These are phyloP conservation scores for Macroramphosus scolopax DNA, from an alignment of 2,797 vertebrate genomes.

Conservation along the genomic window DNA sequence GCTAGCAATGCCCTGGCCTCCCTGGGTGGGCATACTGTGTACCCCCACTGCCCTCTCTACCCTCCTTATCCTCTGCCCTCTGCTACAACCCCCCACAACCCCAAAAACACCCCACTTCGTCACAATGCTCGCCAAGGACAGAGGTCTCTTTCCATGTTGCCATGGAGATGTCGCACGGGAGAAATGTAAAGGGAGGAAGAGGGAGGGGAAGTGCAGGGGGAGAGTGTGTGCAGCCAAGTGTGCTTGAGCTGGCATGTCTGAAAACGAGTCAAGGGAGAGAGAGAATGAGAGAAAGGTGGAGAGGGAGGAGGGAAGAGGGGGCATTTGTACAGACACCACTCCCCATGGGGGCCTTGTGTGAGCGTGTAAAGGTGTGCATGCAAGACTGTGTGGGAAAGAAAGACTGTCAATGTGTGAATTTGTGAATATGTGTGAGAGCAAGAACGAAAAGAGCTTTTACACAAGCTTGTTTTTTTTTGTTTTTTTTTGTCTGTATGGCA, in stretches of 20 bases:
- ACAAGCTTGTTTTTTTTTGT: slow-evolving; percentile 46
- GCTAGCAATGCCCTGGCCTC: slow-evolving; percentile 57
- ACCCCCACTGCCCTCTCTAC: slow-evolving; percentile 51
- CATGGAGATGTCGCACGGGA: slow-evolving; percentile 82
- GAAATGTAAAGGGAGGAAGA: slow-evolving; percentile 72
- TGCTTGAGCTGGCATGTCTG: slow-evolving; percentile 78
- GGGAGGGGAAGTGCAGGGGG: slow-evolving; percentile 48
- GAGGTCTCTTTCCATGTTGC: slow-evolving; percentile 83
- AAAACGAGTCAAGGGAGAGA: slow-evolving; percentile 70
- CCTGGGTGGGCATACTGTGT: slow-evolving; percentile 63
- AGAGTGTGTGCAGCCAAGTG: slow-evolving; percentile 78
- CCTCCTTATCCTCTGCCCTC: slow-evolving; percentile 47
- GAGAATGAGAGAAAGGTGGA: slow-evolving; percentile 31
- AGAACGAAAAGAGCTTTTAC: slow-evolving; percentile 38
- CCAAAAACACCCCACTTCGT: slow-evolving; percentile 70
- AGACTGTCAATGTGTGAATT: slow-evolving; percentile 66
- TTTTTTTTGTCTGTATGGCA: slow-evolving; percentile 43
- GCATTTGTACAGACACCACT: slow-evolving; percentile 69
- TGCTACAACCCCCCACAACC: not conserved
- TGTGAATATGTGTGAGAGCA: slow-evolving; percentile 61
- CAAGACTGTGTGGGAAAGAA: slow-evolving; percentile 62
- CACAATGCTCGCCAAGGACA: slow-evolving; percentile 78
- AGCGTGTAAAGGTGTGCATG: slow-evolving; percentile 66
- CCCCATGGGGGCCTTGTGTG: slow-evolving; percentile 65
- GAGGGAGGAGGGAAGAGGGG: slow-evolving; percentile 33